Percentiles rank a stretch among this genome's conserved stretches.
phyloP scores from a whole-genome alignment of 2,888 invertebrate species.

The Orgyia antiqua region DNA sequence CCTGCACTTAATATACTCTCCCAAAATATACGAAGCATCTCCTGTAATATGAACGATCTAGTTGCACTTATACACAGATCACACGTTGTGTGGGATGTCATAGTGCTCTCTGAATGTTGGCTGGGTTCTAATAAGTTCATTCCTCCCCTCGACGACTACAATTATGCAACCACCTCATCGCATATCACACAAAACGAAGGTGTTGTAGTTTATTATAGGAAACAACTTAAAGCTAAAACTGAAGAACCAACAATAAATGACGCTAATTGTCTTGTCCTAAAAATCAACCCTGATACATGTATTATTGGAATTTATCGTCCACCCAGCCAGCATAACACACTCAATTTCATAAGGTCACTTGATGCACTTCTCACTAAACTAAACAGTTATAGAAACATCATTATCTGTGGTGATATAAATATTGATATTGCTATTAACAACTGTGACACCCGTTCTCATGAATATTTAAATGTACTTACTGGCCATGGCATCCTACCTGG shows the following conservation, averaged over 20 bases:
- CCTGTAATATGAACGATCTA: not conserved
- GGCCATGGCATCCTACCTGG: not conserved
- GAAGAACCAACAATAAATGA: not conserved
- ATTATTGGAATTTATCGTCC: not conserved
- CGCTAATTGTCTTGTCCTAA: not conserved
- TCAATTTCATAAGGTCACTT: not conserved
- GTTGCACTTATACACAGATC: not conserved
- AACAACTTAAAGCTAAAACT: not conserved
- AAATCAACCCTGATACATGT: not conserved
- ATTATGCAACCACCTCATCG: not conserved
- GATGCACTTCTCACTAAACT: not conserved
- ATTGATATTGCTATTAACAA: not conserved
- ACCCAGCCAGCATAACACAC: not conserved
- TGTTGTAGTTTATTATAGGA: not conserved
- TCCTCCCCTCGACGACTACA: not conserved
- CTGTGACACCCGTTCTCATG: not conserved
- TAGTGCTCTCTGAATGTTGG: not conserved
- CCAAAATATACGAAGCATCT: constrained; percentile 1
- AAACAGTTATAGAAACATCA: not conserved
- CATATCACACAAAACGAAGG: constrained; percentile 1
- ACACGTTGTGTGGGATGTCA: not conserved
- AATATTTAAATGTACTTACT: not conserved
- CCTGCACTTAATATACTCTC: not conserved
- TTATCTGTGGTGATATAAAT: constrained; percentile 1
- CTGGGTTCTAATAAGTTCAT: not conserved